These are phyloP conservation scores for Dastarcus helophoroides DNA, from an alignment of 2,888 invertebrate species.

Conservation along the genomic window DNA sequence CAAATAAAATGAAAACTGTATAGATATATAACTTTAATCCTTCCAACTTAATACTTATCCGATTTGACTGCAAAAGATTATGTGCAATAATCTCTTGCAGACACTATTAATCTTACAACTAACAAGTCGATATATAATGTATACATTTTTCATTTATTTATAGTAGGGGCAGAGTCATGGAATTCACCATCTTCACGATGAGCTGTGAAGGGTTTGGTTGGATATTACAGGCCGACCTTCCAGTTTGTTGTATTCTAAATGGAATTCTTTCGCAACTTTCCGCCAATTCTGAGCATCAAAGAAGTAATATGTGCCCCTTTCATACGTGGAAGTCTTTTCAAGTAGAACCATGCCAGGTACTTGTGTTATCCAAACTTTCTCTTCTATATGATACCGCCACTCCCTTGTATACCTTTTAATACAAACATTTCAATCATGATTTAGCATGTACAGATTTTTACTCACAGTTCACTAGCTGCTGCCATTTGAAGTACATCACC, in stretches of 20 bases:
- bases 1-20: constrained; percentile 39
- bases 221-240: constrained; percentile 85
- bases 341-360: constrained; percentile 89
- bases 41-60: constrained; percentile 33
- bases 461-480: constrained; percentile 94
- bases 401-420: constrained; percentile 82
- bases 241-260: constrained; percentile 96
- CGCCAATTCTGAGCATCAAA: constrained; percentile 99
- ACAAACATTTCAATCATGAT: constrained; percentile 8
- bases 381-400: constrained; percentile 99
- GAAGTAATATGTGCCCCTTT: constrained; percentile 98
- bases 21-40: constrained; percentile 32
- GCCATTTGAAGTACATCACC: constrained; percentile 96
- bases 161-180: constrained; percentile 27
- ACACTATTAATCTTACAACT: constrained; percentile 20
- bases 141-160: constrained; percentile 38
- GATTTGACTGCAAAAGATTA: constrained; percentile 23
- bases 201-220: constrained; percentile 41
- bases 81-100: constrained; percentile 4
- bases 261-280: constrained; percentile 97
- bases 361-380: constrained; percentile 97
- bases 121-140: constrained; percentile 25
- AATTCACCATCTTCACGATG: constrained; percentile 21
- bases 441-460: constrained; percentile 20
- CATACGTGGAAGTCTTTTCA: constrained; percentile 92